Base-by-base conservation (phyloP, 2,113 vertebrate genomes). In the Siphamia tubifer region DNA sequence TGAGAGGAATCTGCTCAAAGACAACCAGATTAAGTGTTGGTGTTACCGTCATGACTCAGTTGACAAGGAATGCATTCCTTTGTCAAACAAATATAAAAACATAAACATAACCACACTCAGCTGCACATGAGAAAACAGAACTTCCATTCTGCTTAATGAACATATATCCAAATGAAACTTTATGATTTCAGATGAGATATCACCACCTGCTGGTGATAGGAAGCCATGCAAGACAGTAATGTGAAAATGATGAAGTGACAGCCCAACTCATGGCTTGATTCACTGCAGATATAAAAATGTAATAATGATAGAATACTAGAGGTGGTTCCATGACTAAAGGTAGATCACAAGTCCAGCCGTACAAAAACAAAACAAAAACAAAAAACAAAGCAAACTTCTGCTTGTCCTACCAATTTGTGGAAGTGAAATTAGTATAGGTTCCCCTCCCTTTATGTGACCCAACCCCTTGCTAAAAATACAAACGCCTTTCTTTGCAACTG, bases 121-220 rank as follows among this genome's bases (percentile, higher is more conserved):
- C 4, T 27, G 65, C 12, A 2, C 2, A 42, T 25, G 11, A 3
- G 17, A 21, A 17, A 20, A 17, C 21, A 52, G 3, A 9, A 8
- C 1, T 19, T 12, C 2, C 7, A 17, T n/a, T 40, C 20, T 19
- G 30, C 23, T 31, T 32, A n/a, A n/a, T n/a, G n/a, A n/a, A n/a
- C n/a, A n/a, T n/a, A n/a, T n/a, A n/a, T 8, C 9, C 15, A 5
- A 1, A 4, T 54, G 2, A 13, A 5, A 1, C 12, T 4, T 2
- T 2, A 8, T 58, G 16, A 7, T 13, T 43, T 44, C 8, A 35
- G 13, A 25, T 21, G 15, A n/a, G 0, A 13, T 61, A 38, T 35
- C 31, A 62, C 78, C 82, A 76, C 52, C 82, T 89, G 75, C 77
- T 88, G 87, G 64, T 68, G 20, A 38, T 28, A 52, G 0, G n/a